Base-by-base conservation (phyloP, 2,113 vertebrate genomes). In the Atherinomorus stipes region DNA sequence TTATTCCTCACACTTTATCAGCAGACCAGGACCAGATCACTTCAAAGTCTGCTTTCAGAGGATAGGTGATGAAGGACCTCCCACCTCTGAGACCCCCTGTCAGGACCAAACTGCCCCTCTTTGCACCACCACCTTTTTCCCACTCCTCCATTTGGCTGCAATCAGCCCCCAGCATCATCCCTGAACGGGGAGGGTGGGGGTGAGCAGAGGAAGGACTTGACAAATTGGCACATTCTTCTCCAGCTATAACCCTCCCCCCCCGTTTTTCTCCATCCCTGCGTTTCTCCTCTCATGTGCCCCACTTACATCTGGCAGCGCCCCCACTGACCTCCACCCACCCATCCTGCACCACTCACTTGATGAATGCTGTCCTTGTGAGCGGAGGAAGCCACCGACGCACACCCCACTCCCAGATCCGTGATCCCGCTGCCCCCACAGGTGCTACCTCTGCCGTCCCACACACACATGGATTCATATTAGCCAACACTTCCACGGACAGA, bases 331-430 rank as follows among this genome's bases (percentile, higher is more conserved):
- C 62, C 52, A 7, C 16, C 44, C 12, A 64, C 22, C 70, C 42
- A 45, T 18, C 47, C 76, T 22, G 22, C 65, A n/a, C 40, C 52
- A 31, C 63, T 71, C n/a, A 90, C 85, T 91, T 94, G 92, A 97
- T 95, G 95, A 96, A 95, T 96, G 93, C 93, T 94, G 93, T 93
- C 88, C 91, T 95, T 95, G 92, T 95, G 95, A 95, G 91, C 21
- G 42, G 7, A 76, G 64, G 60, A 78, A 80, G 66, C 51, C 70
- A 57, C 21, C 28, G 8, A 51, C 57, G 18, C 54, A 56, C 31
- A 56, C 49, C 15, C 23, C 71, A 61, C 51, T 51, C 58, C 75
- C 26, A 4, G 16, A 44, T 44, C 11, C 12, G 16, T 18, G 16
- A 44, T 15, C 44, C 44, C 64, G 47, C 34, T 59, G 31, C 79